Percentiles rank a stretch among this genome's conserved stretches.
Conservation (phyloP, 2,113 vertebrate species). For the Saccopteryx leptura region DNA sequence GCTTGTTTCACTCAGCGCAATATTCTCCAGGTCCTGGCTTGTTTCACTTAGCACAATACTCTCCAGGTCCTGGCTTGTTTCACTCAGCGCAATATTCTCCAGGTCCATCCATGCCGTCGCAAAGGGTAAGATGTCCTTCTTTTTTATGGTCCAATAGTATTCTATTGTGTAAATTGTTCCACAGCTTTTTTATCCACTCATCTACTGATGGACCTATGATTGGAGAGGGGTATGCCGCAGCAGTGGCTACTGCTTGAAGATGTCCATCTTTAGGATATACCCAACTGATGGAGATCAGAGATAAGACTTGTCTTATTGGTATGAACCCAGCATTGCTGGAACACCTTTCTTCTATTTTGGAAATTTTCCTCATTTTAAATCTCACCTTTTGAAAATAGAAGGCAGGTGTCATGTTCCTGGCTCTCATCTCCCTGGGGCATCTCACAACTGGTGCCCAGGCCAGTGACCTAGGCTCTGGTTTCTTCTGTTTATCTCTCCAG, state of each 20-base stretch:
- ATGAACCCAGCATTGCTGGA: background rate
- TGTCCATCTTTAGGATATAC: background rate
- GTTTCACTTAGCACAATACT: too few species aligned
- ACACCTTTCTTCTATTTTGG: background rate
- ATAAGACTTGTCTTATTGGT: background rate
- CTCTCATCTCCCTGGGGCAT: background rate
- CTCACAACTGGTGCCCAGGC: background rate
- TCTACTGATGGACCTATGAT: background rate
- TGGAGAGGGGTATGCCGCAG: background rate
- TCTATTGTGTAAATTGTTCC: too few species aligned
- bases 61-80: too few species aligned
- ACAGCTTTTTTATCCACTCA: too few species aligned
- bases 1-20: too few species aligned
- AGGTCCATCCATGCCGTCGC: too few species aligned
- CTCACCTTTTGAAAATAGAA: background rate
- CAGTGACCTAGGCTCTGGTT: background rate
- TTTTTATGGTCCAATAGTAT: too few species aligned
- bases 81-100: too few species aligned
- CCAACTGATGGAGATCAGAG: background rate
- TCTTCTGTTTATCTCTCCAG: background rate
- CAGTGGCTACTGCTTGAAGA: background rate
- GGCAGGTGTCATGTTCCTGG: background rate
- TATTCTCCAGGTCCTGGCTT: too few species aligned
- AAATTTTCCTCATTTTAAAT: conserved; percentile 3
- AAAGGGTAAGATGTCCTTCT: too few species aligned